Conservation (phyloP, 1,140 invertebrate species). For the Pseudoatta argentina region DNA sequence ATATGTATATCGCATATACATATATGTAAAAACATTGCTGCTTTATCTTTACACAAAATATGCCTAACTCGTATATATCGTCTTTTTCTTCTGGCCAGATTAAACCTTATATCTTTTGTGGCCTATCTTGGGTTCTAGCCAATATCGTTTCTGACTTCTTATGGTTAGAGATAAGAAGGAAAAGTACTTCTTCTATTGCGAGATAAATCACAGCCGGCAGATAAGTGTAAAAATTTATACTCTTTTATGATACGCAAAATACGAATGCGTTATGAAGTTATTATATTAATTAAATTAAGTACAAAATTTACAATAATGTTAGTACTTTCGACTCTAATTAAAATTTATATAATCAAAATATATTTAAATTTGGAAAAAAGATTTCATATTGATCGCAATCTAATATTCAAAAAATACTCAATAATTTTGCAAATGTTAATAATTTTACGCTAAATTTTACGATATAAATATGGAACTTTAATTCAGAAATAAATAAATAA, state of each 20-base stretch:
- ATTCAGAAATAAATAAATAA: slow-evolving; percentile 1
- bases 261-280: not conserved
- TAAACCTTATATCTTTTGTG: not conserved
- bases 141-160: not conserved
- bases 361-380: not conserved
- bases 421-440: not conserved
- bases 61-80: not conserved
- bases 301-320: not conserved
- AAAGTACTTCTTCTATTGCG: not conserved
- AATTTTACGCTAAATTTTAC: not conserved
- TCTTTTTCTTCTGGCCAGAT: not conserved
- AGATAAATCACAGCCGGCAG: not conserved
- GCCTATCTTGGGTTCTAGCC: not conserved
- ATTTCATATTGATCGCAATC: not conserved
- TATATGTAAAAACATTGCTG: not conserved
- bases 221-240: not conserved
- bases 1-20: not conserved
- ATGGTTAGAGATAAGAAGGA: not conserved
- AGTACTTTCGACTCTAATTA: not conserved
- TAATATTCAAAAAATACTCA: not conserved
- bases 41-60: not conserved
- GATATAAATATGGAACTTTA: not conserved
- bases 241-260: not conserved
- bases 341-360: not conserved
- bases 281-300: not conserved